phyloP scores from a whole-genome alignment of 2,888 invertebrate genomes.

The Cepaea hortensis region DNA sequence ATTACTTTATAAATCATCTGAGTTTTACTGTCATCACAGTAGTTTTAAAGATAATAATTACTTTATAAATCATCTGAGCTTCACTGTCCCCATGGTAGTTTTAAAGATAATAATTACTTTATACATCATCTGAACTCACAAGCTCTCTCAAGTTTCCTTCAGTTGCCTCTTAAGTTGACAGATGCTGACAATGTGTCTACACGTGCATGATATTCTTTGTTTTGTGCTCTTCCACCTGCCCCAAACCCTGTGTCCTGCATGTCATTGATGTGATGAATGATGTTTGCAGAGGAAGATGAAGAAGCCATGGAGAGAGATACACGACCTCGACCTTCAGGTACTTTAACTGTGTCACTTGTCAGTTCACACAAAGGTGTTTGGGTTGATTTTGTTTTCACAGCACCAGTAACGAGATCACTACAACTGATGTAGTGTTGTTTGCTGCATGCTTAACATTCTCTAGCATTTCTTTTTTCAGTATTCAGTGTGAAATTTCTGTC shows the following conservation, averaged over 20 bases:
- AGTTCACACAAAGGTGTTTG: background rate
- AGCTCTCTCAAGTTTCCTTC: background rate
- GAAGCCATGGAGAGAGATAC: conserved; percentile 9
- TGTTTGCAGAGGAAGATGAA: conserved; percentile 33
- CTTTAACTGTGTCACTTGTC: background rate
- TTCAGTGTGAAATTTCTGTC: no score
- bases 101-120: no score
- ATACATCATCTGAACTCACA: no score
- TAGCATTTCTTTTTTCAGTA: no score
- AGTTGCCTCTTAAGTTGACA: no score
- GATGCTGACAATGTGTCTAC: background rate
- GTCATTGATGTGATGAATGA: conserved; percentile 22
- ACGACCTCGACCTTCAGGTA: conserved; percentile 33
- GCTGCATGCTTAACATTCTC: background rate
- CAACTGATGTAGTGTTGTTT: background rate
- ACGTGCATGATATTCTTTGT: conserved; percentile 1
- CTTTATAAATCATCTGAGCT: no score
- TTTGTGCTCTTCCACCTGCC: background rate
- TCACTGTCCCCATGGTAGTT: no score
- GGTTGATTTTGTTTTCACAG: background rate
- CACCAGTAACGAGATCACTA: conserved; percentile 10
- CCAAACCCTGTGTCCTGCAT: conserved; percentile 20
- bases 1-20: no score
- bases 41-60: no score
- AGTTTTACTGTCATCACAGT: no score